Percentiles rank a stretch among this genome's conserved stretches.
Evolutionary conservation across 2,113 vertebrate genomes (phyloP).

Genomic region (Macquaria ambigua): DNA sequence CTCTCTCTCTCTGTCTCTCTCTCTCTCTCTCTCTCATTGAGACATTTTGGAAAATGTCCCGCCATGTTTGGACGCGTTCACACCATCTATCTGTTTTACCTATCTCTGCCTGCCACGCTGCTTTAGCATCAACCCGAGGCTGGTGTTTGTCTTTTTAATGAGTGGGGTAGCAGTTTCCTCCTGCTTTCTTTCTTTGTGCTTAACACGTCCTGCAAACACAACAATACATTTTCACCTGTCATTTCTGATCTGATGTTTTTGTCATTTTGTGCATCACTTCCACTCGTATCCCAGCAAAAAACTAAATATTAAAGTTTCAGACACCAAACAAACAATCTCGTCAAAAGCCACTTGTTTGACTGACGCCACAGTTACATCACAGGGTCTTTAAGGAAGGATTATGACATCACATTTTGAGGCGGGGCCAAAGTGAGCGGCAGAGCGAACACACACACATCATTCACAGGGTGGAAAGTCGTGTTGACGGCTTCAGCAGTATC

Average conservation of each 20-base stretch:
- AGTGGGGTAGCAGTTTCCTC: neutral
- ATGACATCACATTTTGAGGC: neutral
- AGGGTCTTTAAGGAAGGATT: neutral
- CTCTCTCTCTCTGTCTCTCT: no score
- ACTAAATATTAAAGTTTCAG: neutral
- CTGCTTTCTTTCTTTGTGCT: neutral
- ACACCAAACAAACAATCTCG: no score
- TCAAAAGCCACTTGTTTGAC: neutral
- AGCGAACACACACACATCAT: neutral
- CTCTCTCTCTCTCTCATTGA: constrained; percentile 7
- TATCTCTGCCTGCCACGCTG: constrained; percentile 39
- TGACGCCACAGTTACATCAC: neutral
- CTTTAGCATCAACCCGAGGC: constrained; percentile 42
- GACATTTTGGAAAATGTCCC: constrained; percentile 34
- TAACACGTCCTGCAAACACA: neutral
- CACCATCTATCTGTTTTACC: constrained; percentile 38
- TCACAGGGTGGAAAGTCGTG: constrained; percentile 1
- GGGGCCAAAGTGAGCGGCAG: neutral
- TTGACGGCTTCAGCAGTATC: neutral
- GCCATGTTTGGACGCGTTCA: constrained; percentile 25
- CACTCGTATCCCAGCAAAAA: neutral
- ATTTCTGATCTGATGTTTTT: neutral
- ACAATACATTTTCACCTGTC: no score
- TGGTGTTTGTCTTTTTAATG: neutral
- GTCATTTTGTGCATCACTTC: neutral